Evolutionary conservation across 2,888 invertebrate species (phyloP), one percentile per base, ranked within the genome.

Genomic region (Chouioia cunea): DNA sequence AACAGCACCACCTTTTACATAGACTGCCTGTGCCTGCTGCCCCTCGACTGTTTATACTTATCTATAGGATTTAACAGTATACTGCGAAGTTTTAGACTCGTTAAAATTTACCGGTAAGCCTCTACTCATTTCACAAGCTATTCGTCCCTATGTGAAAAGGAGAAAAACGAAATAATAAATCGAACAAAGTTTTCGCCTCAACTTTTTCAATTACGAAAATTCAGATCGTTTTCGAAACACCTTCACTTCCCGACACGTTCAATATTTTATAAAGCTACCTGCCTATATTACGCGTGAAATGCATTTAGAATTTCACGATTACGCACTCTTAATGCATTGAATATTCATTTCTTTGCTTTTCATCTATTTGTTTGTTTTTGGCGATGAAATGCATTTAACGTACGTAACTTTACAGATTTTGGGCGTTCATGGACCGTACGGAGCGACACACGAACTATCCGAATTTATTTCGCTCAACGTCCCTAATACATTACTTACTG

Each of bases 391-490:
- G n/a, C n/a, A n/a, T n/a, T n/a, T n/a, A n/a, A n/a, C n/a, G n/a
- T n/a, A n/a, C n/a, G n/a, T n/a, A n/a, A n/a, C 6, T 27, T 59
- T 65, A 14, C 74, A 85, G 85, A 79, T 98, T 97, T 87, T 98
- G 97, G 97, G 95, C 96, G 81, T 98, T 98, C 87, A 94, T 98
- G 93, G 98, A 99, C 88, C 91, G 97, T 79, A 98, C 97, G 70
- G 99, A 99, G 87, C 91, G 98, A 76, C 98, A 99, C 86, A 98
- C 98, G 80, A 99, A 98, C 89, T 99, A 97, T 89, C 98, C 98
- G 77, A 99, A 99, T 89, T 90, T 97, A 83, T 97, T 97, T 89
- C 92, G 93, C 84, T 95, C 95, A 81, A 93, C 93, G 81, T 94
- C 95, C 87, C 90, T 96, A 86, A 94, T 96, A 87, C 97, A 97